Evolutionary conservation across 2,797 vertebrate species (phyloP).

Genomic region (Knipowitschia caucasica): DNA sequence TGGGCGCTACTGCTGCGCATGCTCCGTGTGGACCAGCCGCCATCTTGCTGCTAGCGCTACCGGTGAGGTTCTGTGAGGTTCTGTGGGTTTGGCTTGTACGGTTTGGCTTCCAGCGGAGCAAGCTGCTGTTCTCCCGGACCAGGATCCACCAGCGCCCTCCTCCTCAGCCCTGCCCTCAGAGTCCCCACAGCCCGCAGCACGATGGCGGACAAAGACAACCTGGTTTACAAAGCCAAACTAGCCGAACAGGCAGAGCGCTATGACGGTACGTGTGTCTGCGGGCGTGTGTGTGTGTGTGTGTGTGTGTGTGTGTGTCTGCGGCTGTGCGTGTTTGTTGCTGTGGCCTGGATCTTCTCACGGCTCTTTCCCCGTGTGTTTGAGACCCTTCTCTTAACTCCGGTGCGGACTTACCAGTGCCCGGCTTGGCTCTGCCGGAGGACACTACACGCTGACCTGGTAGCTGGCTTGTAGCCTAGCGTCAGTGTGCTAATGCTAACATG

Average conservation of each 20-base stretch:
- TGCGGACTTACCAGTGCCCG: too few relatives aligned
- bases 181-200: conserved; percentile 65
- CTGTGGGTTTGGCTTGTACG: too few relatives aligned
- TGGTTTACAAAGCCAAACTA: conserved; percentile 93
- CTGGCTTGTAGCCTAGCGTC: conserved; percentile 16
- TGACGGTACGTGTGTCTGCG: conserved; percentile 80
- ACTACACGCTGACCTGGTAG: too few relatives aligned
- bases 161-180: conserved; percentile 69
- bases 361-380: too few relatives aligned
- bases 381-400: too few relatives aligned
- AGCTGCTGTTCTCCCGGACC: conserved; percentile 56
- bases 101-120: conserved; percentile 64
- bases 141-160: conserved; percentile 60
- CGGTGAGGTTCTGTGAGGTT: too few relatives aligned
- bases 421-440: too few relatives aligned
- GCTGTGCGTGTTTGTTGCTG: not conserved
- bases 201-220: conserved; percentile 92
- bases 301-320: conserved; percentile 38
- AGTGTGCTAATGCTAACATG: not conserved
- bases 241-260: conserved; percentile 96
- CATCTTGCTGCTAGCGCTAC: conserved; percentile 73
- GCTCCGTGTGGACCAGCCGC: conserved; percentile 72
- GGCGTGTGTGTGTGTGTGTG: conserved; percentile 25
- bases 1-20: conserved; percentile 18
- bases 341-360: not conserved